Percentiles rank a stretch among this genome's conserved stretches.
Evolutionary conservation across 2,797 vertebrate species (phyloP).

Genomic region (Falco berigora): DNA sequence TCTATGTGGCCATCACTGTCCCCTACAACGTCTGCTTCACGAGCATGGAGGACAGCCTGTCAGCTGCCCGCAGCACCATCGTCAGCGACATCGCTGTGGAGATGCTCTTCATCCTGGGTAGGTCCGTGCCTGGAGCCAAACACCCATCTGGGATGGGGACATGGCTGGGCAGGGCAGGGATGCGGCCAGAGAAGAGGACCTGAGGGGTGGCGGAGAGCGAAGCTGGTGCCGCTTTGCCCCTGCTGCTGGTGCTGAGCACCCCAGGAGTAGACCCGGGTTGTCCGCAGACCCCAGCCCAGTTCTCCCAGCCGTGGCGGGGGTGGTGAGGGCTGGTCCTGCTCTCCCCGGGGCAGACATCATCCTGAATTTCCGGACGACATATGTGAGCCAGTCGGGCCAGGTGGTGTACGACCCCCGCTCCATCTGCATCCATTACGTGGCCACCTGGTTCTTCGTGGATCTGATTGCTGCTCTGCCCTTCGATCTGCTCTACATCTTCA

Average conservation of each 20-base stretch:
- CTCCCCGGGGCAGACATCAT: conserved; percentile 83
- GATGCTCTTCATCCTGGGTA: conserved; percentile 96
- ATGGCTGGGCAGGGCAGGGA: accelerated
- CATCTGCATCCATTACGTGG: conserved; percentile 91
- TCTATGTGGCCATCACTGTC: conserved; percentile 91
- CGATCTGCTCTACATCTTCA: conserved; percentile 93
- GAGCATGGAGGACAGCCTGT: conserved; percentile 75
- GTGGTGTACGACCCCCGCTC: conserved; percentile 89
- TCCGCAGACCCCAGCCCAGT: background rate
- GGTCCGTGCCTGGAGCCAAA: background rate
- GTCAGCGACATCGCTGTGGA: conserved; percentile 92
- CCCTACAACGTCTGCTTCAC: conserved; percentile 95
- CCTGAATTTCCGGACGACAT: conserved; percentile 94
- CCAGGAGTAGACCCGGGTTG: accelerated
- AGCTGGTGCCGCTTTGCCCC: background rate
- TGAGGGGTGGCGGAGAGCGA: background rate
- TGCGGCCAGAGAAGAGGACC: accelerated
- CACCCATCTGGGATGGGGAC: accelerated
- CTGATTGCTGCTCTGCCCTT: conserved; percentile 93
- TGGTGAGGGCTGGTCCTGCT: background rate
- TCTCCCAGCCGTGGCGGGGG: accelerated
- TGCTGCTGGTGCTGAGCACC: background rate
- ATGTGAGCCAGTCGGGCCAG: conserved; percentile 92
- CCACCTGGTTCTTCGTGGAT: conserved; percentile 95
- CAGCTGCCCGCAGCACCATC: conserved; percentile 81